These are phyloP conservation scores for Battus philenor DNA, from an alignment of 1,140 invertebrate species.

Conservation along the genomic window DNA sequence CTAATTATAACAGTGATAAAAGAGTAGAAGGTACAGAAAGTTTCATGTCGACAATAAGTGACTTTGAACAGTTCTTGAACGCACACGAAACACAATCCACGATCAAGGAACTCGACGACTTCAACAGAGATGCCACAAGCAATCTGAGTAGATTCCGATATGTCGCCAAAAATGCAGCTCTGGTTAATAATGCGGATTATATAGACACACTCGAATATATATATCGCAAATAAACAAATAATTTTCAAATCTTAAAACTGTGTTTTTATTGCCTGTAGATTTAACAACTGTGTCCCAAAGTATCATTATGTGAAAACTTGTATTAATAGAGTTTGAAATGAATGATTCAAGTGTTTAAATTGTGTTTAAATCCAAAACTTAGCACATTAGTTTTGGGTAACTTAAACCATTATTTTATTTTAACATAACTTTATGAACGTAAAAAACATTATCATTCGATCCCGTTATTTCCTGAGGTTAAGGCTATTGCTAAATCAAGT, in stretches of 20 bases:
- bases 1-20: constrained; percentile 46
- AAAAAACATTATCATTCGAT: too few species aligned
- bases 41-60: constrained; percentile 33
- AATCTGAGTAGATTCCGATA: constrained; percentile 1
- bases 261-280: too few species aligned
- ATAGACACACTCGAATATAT: constrained; percentile 18
- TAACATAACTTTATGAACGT: too few species aligned
- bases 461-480: too few species aligned
- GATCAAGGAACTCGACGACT: constrained; percentile 19
- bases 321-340: too few species aligned
- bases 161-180: constrained; percentile 34
- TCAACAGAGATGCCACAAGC: neutral
- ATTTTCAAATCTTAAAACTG: neutral
- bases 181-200: constrained; percentile 38
- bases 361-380: too few species aligned
- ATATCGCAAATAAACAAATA: neutral
- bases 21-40: constrained; percentile 39
- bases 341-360: too few species aligned
- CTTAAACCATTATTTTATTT: too few species aligned
- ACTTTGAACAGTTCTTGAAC: constrained; percentile 35
- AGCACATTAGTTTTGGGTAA: too few species aligned
- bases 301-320: too few species aligned
- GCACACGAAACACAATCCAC: constrained; percentile 31
- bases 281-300: too few species aligned
- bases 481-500: too few species aligned